Evolutionary conservation across 2,888 invertebrate genomes (phyloP).

Genomic region (Drosophila prolongata): DNA sequence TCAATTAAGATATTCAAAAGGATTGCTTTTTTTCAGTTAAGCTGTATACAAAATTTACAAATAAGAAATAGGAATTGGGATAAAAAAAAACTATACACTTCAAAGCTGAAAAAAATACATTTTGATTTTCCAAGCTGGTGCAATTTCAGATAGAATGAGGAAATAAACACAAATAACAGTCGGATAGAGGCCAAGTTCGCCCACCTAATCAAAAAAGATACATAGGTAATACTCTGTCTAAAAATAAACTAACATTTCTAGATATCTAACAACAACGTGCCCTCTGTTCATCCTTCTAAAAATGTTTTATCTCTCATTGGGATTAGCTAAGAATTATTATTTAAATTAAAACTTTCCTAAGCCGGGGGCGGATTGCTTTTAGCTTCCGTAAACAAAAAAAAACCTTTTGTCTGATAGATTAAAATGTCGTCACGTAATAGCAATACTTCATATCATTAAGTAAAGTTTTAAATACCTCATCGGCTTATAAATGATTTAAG

Average conservation of each 20-base stretch:
- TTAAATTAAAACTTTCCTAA: conserved; percentile 2
- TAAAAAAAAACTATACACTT: neutral
- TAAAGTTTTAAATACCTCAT: too few species aligned
- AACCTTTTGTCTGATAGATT: neutral
- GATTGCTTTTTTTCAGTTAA: too few species aligned
- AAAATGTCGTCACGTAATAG: neutral
- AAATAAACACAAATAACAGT: neutral
- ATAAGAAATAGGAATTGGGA: too few species aligned
- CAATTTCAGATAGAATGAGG: neutral
- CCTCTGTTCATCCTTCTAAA: conserved; percentile 7
- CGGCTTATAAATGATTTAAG: too few species aligned
- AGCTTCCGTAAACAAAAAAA: conserved; percentile 20
- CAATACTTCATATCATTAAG: too few species aligned
- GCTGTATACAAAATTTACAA: too few species aligned
- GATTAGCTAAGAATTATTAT: neutral
- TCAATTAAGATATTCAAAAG: neutral
- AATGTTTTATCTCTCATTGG: neutral
- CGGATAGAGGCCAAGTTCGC: neutral
- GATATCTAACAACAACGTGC: neutral
- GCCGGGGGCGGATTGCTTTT: conserved; percentile 1
- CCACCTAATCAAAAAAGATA: neutral
- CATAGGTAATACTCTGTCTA: neutral
- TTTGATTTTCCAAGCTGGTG: neutral
- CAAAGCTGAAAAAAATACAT: too few species aligned
- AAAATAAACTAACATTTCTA: conserved; percentile 8